Conservation (phyloP, 2,797 vertebrate species). For the Gouania willdenowi region DNA sequence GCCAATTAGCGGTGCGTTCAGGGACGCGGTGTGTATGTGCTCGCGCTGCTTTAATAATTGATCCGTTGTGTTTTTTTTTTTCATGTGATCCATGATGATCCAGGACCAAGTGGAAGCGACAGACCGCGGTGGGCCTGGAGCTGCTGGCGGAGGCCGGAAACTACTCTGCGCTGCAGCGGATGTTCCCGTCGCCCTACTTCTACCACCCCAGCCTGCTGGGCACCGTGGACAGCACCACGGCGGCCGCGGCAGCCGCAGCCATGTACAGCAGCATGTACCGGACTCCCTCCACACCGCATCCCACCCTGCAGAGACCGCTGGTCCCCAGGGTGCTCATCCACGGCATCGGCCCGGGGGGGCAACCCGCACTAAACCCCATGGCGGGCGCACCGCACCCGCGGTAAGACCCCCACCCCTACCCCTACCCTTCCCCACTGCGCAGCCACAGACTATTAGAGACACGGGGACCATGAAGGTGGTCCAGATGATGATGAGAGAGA, state of each 20-base stretch:
- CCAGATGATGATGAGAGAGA: too few relatives aligned
- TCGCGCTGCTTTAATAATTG: constrained; percentile 66
- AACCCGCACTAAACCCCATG: constrained; percentile 90
- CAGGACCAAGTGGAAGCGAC: constrained; percentile 94
- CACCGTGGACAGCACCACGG: constrained; percentile 93
- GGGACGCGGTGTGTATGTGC: constrained; percentile 46
- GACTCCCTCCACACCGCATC: constrained; percentile 92
- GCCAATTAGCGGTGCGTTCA: constrained; percentile 56
- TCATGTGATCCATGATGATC: constrained; percentile 65
- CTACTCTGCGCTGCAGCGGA: constrained; percentile 86
- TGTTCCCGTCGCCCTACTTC: constrained; percentile 93
- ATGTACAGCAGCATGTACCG: constrained; percentile 99
- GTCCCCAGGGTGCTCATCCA: constrained; percentile 97
- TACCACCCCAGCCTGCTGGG: constrained; percentile 93
- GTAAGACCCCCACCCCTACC: too few relatives aligned
- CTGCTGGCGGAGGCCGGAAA: constrained; percentile 84
- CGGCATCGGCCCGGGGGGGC: constrained; percentile 92
- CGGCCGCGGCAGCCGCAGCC: constrained; percentile 92
- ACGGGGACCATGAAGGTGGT: too few relatives aligned
- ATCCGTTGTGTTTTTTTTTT: constrained; percentile 69
- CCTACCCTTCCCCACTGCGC: too few relatives aligned
- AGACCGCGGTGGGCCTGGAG: constrained; percentile 89
- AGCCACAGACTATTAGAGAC: too few relatives aligned
- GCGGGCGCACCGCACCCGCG: constrained; percentile 88
- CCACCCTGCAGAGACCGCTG: constrained; percentile 91